These are phyloP conservation scores for Cirrhinus molitorella DNA, from an alignment of 2,797 vertebrate species.

Conservation along the genomic window DNA sequence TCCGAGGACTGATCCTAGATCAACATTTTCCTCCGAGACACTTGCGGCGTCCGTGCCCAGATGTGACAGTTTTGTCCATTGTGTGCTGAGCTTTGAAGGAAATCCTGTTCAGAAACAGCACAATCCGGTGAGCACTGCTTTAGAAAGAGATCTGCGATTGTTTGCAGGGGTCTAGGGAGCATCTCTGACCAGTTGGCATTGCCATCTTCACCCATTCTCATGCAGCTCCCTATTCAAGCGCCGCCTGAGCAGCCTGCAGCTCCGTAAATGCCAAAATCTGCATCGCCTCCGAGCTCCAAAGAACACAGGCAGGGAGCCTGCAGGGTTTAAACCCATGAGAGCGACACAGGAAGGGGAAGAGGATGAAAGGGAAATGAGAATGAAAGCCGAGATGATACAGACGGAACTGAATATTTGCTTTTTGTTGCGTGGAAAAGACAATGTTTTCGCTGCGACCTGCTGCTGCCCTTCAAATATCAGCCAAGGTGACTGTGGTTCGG, in stretches of 20 bases:
- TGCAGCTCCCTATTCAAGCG: background rate
- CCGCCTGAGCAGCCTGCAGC: slow-evolving; percentile 61
- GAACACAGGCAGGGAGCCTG: slow-evolving; percentile 63
- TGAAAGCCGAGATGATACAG: slow-evolving; percentile 16
- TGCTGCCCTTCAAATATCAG: slow-evolving; percentile 37
- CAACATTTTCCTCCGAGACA: slow-evolving; percentile 20
- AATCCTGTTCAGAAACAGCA: slow-evolving; percentile 19
- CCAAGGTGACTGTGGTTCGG: slow-evolving; percentile 16
- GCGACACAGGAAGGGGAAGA: slow-evolving; percentile 5
- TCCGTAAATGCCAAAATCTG: slow-evolving; percentile 75
- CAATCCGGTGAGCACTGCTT: background rate
- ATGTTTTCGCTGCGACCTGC: background rate
- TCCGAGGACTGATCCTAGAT: slow-evolving; percentile 22
- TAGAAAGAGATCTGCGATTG: slow-evolving; percentile 18
- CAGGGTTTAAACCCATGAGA: slow-evolving; percentile 58
- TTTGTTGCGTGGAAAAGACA: slow-evolving; percentile 33
- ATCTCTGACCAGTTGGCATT: slow-evolving; percentile 73
- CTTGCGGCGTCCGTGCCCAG: background rate
- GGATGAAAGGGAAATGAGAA: slow-evolving; percentile 3
- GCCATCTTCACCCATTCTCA: slow-evolving; percentile 64
- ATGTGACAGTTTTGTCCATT: slow-evolving; percentile 39
- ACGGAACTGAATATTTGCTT: slow-evolving; percentile 14
- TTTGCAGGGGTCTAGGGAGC: slow-evolving; percentile 30
- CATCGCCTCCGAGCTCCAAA: slow-evolving; percentile 66
- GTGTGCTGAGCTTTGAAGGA: slow-evolving; percentile 9